Conservation (phyloP, 2,113 vertebrate species). For the Orcinus orca region DNA sequence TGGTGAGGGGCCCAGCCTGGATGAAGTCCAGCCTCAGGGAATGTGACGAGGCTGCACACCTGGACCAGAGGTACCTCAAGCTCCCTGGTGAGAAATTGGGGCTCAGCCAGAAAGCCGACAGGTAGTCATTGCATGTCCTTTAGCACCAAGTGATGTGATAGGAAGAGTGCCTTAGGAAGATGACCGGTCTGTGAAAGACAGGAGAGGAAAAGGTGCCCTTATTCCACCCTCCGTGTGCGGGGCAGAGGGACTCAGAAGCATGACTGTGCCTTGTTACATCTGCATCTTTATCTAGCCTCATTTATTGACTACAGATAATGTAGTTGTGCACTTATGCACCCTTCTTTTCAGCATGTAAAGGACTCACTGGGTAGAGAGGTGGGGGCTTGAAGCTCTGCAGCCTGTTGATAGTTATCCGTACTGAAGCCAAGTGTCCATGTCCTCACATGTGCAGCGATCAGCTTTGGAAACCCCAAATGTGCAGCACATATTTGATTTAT, state of each 20-base stretch:
- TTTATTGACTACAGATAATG: not conserved
- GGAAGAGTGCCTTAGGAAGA: not conserved
- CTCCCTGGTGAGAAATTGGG: not conserved
- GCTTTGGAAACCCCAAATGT: not conserved
- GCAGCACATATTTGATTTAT: not conserved
- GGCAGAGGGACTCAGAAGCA: not conserved
- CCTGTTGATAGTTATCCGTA: not conserved
- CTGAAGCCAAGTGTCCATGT: not conserved
- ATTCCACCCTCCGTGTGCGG: rapidly evolving
- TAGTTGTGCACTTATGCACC: not conserved
- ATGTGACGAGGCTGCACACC: not conserved
- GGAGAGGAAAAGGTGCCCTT: not conserved
- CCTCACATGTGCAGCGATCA: rapidly evolving
- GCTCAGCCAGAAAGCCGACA: not conserved
- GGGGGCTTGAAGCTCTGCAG: not conserved
- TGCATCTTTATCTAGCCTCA: too few relatives aligned
- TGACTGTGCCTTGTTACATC: not conserved
- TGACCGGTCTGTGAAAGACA: not conserved
- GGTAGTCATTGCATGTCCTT: not conserved
- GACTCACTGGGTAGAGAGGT: not conserved
- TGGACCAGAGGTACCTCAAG: not conserved
- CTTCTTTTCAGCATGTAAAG: not conserved
- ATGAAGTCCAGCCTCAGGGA: not conserved
- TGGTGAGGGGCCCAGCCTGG: too few relatives aligned
- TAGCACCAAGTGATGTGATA: too few relatives aligned